Base-by-base conservation (phyloP, 2,888 invertebrate genomes). In the Chrysomela aeneicollis region DNA sequence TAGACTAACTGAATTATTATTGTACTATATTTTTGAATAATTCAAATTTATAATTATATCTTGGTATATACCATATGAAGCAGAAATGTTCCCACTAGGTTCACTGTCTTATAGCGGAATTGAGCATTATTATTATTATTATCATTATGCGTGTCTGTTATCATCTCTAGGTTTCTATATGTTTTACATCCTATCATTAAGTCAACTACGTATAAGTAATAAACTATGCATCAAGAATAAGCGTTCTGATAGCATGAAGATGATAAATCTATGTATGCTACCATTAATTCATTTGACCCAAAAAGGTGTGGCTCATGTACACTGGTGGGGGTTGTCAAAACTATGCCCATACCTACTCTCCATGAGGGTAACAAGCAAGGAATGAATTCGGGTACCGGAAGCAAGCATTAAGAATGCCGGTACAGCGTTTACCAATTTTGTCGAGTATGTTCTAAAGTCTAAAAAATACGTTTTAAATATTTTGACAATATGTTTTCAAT, bases 401-500 rank as follows among this genome's bases (percentile, higher is more conserved):
- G 19, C n/a, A 19, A 49, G 19, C n/a, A 5, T 49, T 18, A 10
- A 19, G 12, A 57, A 52, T 47, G 49, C 59, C 54, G 49, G 59
- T 65, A 18, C 32, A 15, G 46, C 52, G 55, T 61, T 22, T 65
- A 19, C 8, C 32, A 17, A 52, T 17, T 58, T 26, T 22, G 50
- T 54, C 46, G 63, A 46, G 55, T 50, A 64, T 50, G 57, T 51
- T 42, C 37, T 61, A 46, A 55, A 35, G 47, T 42, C 37, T 61
- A 46, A 55, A 35, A 53, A 52, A 53, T 26, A 35, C 47, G 49
- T 51, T 26, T 50, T 50, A 35, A 51, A 59, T 42, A 49, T 51
- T 59, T 62, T 42, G 62, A 66, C 59, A 61, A 61, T 59, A 66
- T 54, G 9, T 62, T 47, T 61, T 66, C 47, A 46, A n/a, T 62